A percentile compares a stretch with the other conserved stretches of the same genome.
Conservation (phyloP, 2,797 vertebrate genomes). For the Phataginus tetradactyla region DNA sequence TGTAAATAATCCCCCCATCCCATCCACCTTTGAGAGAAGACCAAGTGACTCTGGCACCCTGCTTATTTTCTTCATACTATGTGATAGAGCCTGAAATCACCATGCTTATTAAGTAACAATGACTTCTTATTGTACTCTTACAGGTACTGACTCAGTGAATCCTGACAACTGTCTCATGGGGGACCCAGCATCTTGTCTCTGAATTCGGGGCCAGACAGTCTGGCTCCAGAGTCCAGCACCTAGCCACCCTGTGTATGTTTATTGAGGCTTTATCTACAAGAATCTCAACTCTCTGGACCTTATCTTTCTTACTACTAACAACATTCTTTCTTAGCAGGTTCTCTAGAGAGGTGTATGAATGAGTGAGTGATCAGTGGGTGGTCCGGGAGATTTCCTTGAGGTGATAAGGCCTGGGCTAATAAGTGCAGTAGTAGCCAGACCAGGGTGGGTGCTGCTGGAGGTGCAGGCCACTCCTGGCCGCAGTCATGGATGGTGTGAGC, state of each 20-base stretch:
- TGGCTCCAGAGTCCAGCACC: not conserved
- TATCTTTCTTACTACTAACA: rapidly evolving
- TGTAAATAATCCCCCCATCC: not conserved
- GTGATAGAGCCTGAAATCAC: not conserved
- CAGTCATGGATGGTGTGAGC: not conserved
- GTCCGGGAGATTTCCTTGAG: not conserved
- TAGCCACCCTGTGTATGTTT: not conserved
- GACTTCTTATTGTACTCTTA: not conserved
- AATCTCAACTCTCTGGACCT: not conserved
- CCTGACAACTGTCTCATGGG: not conserved
- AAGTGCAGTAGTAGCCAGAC: not conserved
- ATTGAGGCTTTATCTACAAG: not conserved
- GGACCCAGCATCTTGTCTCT: not conserved
- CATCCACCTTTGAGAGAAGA: not conserved
- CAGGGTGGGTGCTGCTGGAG: not conserved
- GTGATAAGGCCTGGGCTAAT: not conserved
- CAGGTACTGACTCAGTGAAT: not conserved
- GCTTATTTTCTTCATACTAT: not conserved
- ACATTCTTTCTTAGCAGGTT: no score
- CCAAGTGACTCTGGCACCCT: not conserved
- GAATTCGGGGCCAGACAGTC: not conserved
- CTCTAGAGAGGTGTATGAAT: not conserved
- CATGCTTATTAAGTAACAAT: not conserved
- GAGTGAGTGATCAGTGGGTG: not conserved
- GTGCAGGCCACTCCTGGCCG: not conserved